These are phyloP conservation scores for Chiroxiphia lanceolata DNA, from an alignment of 2,797 vertebrate species.

Conservation along the genomic window DNA sequence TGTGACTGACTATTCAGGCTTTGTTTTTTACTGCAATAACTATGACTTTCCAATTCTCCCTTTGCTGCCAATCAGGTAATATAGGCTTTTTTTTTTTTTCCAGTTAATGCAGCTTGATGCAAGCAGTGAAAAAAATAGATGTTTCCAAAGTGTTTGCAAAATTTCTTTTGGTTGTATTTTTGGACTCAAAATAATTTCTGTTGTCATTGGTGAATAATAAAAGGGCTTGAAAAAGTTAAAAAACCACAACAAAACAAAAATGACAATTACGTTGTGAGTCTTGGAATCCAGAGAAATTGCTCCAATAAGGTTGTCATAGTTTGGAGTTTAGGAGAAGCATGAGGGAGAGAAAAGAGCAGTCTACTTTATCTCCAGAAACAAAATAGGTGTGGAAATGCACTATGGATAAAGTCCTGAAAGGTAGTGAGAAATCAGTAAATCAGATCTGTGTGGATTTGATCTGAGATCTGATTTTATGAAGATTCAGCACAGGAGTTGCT, in stretches of 20 bases:
- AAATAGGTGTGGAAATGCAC: background rate
- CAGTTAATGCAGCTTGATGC: background rate
- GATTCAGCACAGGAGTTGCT: background rate
- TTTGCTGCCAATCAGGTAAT: background rate
- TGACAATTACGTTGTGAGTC: background rate
- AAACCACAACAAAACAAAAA: background rate
- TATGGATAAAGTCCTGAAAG: background rate
- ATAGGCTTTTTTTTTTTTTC: background rate
- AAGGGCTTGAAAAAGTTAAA: background rate
- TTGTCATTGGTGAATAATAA: background rate
- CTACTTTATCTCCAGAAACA: background rate
- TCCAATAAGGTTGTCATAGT: background rate
- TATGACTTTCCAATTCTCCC: background rate
- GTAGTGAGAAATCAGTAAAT: background rate
- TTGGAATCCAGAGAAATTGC: background rate
- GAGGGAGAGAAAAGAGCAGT: background rate
- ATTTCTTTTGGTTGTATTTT: background rate
- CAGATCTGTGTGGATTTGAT: background rate
- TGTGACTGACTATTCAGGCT: background rate
- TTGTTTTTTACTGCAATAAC: background rate
- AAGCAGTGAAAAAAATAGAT: background rate
- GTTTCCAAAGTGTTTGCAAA: background rate
- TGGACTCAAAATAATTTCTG: background rate
- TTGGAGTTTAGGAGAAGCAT: background rate
- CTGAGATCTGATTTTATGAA: background rate